Evolutionary conservation across 2,888 invertebrate genomes (phyloP).

Genomic region (Calliscelio sp.): DNA sequence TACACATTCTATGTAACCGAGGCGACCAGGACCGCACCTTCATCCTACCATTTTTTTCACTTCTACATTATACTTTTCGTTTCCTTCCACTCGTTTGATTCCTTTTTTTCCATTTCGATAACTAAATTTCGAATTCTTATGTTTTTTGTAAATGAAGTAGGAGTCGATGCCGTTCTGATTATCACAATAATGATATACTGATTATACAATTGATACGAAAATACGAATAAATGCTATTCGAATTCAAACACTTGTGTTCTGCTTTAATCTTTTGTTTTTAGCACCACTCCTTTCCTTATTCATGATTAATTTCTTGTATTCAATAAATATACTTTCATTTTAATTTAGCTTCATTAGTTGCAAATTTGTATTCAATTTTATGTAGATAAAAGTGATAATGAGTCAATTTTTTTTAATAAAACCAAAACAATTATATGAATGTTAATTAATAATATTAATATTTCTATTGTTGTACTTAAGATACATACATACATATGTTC

Average conservation of each 20-base stretch:
- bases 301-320: neutral
- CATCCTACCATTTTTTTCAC: conserved; percentile 76
- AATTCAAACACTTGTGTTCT: conserved; percentile 82
- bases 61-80: conserved; percentile 27
- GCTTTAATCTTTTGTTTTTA: conserved; percentile 79
- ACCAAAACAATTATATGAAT: too few relatives aligned
- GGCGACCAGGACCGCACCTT: conserved; percentile 84
- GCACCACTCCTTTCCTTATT: conserved; percentile 74
- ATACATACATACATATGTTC: conserved; percentile 39
- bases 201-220: conserved; percentile 85
- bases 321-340: neutral
- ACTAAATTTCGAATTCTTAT: conserved; percentile 57
- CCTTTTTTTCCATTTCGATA: conserved; percentile 13
- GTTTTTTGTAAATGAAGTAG: conserved; percentile 74
- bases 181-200: conserved; percentile 85
- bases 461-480: too few relatives aligned
- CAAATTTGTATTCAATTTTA: neutral
- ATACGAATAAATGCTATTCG: conserved; percentile 84
- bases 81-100: too few relatives aligned
- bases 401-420: too few relatives aligned
- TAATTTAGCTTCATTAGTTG: neutral
- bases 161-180: conserved; percentile 84
- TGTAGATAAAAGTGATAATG: too few relatives aligned
- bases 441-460: neutral
- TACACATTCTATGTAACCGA: conserved; percentile 80